Percentiles rank a stretch among this genome's conserved stretches.
phyloP scores from a whole-genome alignment of 30 jellyfish, hydroid and myxozoan genomes.

The Hydractinia symbiolongicarpus region DNA sequence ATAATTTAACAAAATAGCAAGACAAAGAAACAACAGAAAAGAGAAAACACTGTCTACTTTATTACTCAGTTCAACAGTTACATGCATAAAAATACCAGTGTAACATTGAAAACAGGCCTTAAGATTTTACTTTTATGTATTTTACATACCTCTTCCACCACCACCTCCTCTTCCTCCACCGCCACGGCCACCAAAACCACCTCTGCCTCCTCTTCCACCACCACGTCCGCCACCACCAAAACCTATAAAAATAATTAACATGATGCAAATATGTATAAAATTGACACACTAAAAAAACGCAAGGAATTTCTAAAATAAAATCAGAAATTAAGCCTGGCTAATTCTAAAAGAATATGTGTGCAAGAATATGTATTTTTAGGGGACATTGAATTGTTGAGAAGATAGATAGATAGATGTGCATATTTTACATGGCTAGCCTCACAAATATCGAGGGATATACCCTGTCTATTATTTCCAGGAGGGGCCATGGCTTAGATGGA shows the following conservation, averaged over 20 bases:
- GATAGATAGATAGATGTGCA: too few relatives aligned
- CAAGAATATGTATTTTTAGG: too few relatives aligned
- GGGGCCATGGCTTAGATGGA: too few relatives aligned
- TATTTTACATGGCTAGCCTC: too few relatives aligned
- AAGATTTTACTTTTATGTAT: not conserved
- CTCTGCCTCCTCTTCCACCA: constrained; percentile 31
- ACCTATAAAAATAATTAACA: constrained; percentile 4
- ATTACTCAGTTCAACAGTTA: not conserved
- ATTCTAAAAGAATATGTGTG: too few relatives aligned
- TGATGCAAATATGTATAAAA: not conserved
- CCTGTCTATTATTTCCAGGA: too few relatives aligned
- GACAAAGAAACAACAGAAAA: not conserved
- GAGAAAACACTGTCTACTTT: not conserved
- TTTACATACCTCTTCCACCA: constrained; percentile 5
- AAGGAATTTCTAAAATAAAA: too few relatives aligned
- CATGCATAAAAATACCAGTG: too few relatives aligned
- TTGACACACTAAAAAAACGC: not conserved
- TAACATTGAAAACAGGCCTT: too few relatives aligned
- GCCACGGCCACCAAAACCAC: constrained; percentile 27
- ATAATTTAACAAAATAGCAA: not conserved
- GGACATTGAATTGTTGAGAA: too few relatives aligned
- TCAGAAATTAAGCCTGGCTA: too few relatives aligned
- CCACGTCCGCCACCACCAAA: constrained; percentile 36
- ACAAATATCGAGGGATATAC: too few relatives aligned
- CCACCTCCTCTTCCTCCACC: constrained; percentile 29